Conservation (phyloP, 2,888 invertebrate genomes). For the Agonopterix heracliana region DNA sequence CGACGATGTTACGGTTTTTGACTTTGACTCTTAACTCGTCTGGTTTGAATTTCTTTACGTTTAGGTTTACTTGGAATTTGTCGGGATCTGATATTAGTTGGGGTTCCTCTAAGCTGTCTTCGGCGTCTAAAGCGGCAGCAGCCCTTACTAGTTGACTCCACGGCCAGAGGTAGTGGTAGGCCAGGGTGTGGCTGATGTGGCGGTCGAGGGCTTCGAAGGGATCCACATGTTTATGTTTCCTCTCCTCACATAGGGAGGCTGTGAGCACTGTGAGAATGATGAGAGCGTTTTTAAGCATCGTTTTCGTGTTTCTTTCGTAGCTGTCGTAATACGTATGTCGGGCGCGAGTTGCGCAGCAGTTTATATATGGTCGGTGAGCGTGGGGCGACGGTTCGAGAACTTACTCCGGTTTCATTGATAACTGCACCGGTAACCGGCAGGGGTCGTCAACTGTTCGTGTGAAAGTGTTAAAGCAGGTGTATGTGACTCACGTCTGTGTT, state of each 20-base stretch:
- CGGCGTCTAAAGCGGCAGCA: slow-evolving; percentile 45
- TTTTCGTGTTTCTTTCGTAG: slow-evolving; percentile 21
- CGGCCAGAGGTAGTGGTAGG: slow-evolving; percentile 61
- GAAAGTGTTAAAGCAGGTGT: slow-evolving; percentile 20
- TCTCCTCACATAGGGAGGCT: slow-evolving; percentile 30
- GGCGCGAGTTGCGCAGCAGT: slow-evolving; percentile 26
- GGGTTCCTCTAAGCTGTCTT: slow-evolving; percentile 52
- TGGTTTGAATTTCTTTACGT: slow-evolving; percentile 54
- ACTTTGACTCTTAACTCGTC: slow-evolving; percentile 61
- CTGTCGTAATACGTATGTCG: slow-evolving; percentile 36
- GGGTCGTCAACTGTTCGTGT: slow-evolving; percentile 45
- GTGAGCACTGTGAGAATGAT: slow-evolving; percentile 38
- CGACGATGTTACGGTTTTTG: slow-evolving; percentile 55
- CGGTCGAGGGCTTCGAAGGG: slow-evolving; percentile 54
- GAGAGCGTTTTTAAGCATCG: slow-evolving; percentile 47
- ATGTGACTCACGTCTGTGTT: neutral
- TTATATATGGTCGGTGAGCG: slow-evolving; percentile 60
- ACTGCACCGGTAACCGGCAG: slow-evolving; percentile 47
- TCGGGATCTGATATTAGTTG: slow-evolving; percentile 51
- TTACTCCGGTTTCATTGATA: slow-evolving; percentile 38
- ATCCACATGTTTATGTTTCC: slow-evolving; percentile 33
- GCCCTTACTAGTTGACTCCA: slow-evolving; percentile 60
- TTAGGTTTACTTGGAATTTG: slow-evolving; percentile 49
- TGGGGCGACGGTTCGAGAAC: slow-evolving; percentile 59
- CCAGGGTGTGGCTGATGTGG: slow-evolving; percentile 52